phyloP scores from a whole-genome alignment of 2,113 vertebrate genomes.

The Fregetta grallaria region DNA sequence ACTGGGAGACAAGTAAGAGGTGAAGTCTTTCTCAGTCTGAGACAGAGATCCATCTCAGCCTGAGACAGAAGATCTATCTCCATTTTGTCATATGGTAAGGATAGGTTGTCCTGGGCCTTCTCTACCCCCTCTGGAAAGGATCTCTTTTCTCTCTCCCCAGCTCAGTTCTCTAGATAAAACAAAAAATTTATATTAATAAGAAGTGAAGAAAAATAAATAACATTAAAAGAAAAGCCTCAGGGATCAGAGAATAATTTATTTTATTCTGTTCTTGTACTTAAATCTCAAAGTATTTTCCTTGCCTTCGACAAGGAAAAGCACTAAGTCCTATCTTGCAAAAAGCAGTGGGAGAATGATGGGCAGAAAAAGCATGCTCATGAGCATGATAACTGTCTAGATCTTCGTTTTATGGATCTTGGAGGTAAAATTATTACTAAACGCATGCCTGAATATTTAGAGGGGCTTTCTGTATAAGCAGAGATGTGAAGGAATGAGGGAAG shows the following conservation, averaged over 20 bases:
- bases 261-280: neutral
- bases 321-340: neutral
- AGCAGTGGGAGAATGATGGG: neutral
- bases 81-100: neutral
- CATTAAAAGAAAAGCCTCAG: neutral
- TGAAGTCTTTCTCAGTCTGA: neutral
- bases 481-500: neutral
- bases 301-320: neutral
- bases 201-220: neutral
- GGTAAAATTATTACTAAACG: neutral
- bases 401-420: neutral
- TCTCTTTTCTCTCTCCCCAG: neutral
- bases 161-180: neutral
- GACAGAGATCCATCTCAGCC: neutral
- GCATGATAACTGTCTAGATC: neutral
- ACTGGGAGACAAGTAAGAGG: neutral
- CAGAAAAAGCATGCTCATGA: neutral
- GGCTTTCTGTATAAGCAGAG: neutral
- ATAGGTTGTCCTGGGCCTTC: neutral
- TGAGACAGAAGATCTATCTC: neutral
- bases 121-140: neutral
- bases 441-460: neutral
- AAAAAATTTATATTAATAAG: neutral
- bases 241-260: neutral
- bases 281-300: neutral